Base-by-base conservation (phyloP, 2,888 invertebrate species). In the Physocephala rufipes region DNA sequence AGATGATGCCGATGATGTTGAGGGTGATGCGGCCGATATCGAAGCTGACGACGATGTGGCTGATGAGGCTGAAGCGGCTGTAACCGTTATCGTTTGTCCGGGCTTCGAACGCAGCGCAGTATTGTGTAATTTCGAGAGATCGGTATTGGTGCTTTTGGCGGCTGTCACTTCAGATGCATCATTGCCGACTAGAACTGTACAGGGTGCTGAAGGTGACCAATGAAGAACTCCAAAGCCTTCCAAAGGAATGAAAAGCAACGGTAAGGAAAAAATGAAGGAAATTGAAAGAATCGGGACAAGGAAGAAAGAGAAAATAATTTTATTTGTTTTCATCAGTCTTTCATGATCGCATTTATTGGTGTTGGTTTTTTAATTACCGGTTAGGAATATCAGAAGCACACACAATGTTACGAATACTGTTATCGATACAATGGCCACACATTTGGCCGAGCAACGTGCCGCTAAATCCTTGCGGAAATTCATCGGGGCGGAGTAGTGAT, bases 381-480 rank as follows among this genome's bases (percentile, higher is more conserved):
- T 93, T 88, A 96, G 92, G 88, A 95, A 95, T 78, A 93, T 91
- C 78, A 95, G 89, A 77, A 94, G 92, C 77, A 95, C 93, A 82
- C 93, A 90, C 79, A 96, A 89, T 81, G 94, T 90, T 80, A 94
- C 91, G 79, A 94, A 92, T 80, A 95, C 89, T 86, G 94, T 90
- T 84, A 95, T 92, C 85, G 95, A 93, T 78, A 93, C 91, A 84
- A 97, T 93, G 76, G 96, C 95, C 78, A 95, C 92, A 87, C 96
- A 95, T 87, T 94, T 94, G 95, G 96, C 96, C 76, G 95, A 94
- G 87, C 97, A 97, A 81, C 91, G 90, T 79, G 94, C 92, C 71
- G 93, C 91, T 80, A 95, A 88, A 79, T 93, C 94, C 89, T 95
- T 95, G 84, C 93, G 91, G 87, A 95, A 94, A 87, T 94, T 95